Evolutionary conservation across 37 sponge, comb jelly and placozoan genomes (phyloP), one percentile per base, ranked within the genome.

Genomic region (Oscarella lobularis): DNA sequence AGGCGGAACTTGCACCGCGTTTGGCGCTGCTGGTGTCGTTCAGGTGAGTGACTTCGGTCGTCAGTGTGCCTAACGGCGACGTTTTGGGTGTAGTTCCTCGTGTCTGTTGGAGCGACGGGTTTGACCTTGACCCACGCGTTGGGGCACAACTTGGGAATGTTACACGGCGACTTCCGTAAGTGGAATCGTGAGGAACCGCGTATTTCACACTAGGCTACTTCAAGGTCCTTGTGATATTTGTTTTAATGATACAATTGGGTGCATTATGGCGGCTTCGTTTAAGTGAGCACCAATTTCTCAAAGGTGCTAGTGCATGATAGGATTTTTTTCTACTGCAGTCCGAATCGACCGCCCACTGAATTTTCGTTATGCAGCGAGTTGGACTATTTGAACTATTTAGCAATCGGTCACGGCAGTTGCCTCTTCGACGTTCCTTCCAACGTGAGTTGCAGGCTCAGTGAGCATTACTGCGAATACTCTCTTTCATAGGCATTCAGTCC

Each of bases 91-190:
- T 48, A 20, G 60, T 27, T 48, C 14, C 20, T 48, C 60, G 9
- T 48, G 60, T 48, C 20, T 68, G 71, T 34, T 30, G 29, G 4
- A 35, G 31, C 31, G 33, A 14, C 71, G 5, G 71, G 35, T 34
- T 30, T 20, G 5, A 68, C 33, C 6, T 34, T 68, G 31, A 68
- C 71, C 6, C 71, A 68, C 71, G 71, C 29, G 31, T 35, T 68
- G 31, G 71, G 71, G 6, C 71, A 68, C 71, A 68, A 68, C 33
- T 35, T 68, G 4, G 71, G 71, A 68, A 30, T 68, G 71, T 29
- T 4, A 5, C 71, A 68, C 31, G 71, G 33, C 33, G 71, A 68
- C 31, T 32, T 32, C 29, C 71, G 71, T 68, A 68, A 68, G 71
- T 29, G 5, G 9, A 20, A 20, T 48, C 14, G 20, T 20, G 20